Evolutionary conservation across 2,113 vertebrate genomes (phyloP), one percentile per base, ranked within the genome.

Genomic region (Thalassoma bifasciatum): DNA sequence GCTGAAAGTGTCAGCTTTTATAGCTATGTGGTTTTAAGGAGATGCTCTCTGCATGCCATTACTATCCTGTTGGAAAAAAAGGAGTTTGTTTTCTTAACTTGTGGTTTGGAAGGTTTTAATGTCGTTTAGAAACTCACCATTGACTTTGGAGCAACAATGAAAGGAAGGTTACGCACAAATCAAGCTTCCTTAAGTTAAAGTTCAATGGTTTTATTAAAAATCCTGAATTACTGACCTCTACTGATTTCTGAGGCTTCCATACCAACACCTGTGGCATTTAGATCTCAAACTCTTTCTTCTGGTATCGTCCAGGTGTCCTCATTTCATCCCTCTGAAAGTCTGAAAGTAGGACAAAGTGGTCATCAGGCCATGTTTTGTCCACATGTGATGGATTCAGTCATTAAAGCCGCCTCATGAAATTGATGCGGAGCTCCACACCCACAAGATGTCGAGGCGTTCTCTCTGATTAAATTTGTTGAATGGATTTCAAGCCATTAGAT

Each of bases 381-480:
- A 30, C 50, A 44, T 5, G 75, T 90, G 91, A 92, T 91, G 77
- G 84, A 91, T 91, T 37, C 80, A 52, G 81, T 88, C 91, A 88
- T 94, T 92, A 88, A 56, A 72, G 56, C 46, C 21, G 44, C 75
- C 42, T 81, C 52, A 49, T 66, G 57, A 88, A 87, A 91, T 88
- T 83, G 78, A 92, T 92, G 88, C 64, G 49, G 51, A 60, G 56
- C 72, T 78, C 73, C 88, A 91, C 90, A 67, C 88, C 91, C 88
- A 79, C 82, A 77, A 51, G 75, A 83, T 74, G 56, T 66, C 34
- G 16, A 64, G 68, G 71, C 19, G n/a, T 81, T 68, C 77, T 68
- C 77, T 77, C 14, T 71, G 77, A 90, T 90, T 82, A 81, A 54
- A 89, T 75, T 49, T 80, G 75, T 44, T 47, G 64, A 69, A 75